Percentiles rank a stretch among this genome's conserved stretches.
These are phyloP conservation scores for Alectoris magna DNA, from an alignment of 2,797 vertebrate species.

Conservation along the genomic window DNA sequence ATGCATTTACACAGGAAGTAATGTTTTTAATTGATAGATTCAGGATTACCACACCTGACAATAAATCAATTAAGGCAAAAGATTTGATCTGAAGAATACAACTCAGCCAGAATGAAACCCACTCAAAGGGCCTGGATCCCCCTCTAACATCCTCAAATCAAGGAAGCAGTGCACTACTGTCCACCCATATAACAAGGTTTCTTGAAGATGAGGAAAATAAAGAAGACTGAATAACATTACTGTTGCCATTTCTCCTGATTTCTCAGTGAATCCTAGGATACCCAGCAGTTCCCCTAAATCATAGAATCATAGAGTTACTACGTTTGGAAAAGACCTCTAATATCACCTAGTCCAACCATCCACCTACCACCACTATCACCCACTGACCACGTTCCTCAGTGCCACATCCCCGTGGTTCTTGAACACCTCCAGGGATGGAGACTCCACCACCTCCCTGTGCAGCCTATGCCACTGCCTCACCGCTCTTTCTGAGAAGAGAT, in stretches of 20 bases:
- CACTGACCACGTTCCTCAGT: too few species aligned
- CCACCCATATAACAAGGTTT: not conserved
- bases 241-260: not conserved
- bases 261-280: not conserved
- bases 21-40: not conserved
- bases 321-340: too few species aligned
- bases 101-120: not conserved
- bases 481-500: too few species aligned
- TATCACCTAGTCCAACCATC: too few species aligned
- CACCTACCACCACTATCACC: too few species aligned
- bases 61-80: not conserved
- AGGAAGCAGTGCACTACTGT: accelerated
- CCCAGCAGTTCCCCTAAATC: not conserved
- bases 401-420: too few species aligned
- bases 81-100: not conserved
- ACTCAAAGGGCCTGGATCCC: not conserved
- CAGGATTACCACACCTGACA: not conserved
- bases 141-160: not conserved
- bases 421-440: too few species aligned
- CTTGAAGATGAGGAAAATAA: not conserved
- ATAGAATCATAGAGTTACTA: too few species aligned
- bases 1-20: not conserved
- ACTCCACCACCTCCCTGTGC: too few species aligned
- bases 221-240: not conserved
- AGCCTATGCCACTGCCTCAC: too few species aligned